Conservation (phyloP, 23 tunicate genomes). For the Trididemnum nubilum region DNA sequence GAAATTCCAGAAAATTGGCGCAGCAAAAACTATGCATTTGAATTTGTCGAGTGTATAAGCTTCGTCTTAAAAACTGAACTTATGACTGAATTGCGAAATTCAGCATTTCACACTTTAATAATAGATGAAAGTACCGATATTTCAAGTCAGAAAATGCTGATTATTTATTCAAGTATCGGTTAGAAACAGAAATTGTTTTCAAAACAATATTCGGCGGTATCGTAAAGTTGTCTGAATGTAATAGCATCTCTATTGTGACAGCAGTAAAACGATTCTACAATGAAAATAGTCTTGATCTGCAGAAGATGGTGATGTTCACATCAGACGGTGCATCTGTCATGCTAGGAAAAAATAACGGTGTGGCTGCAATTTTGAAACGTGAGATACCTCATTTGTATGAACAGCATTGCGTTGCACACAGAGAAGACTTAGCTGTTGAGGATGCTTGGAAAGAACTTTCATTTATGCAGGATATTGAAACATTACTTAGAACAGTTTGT, state of each 20-base stretch:
- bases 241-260: conserved; percentile 16
- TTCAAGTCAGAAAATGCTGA: conserved; percentile 2
- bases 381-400: too few species aligned
- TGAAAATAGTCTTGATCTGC: conserved; percentile 12
- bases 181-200: neutral
- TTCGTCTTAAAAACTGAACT: conserved; percentile 22
- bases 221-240: conserved; percentile 25
- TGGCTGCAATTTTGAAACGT: too few species aligned
- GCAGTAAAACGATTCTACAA: conserved; percentile 13
- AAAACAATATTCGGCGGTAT: conserved; percentile 29
- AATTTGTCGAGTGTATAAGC: conserved; percentile 23
- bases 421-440: too few species aligned
- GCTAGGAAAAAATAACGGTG: conserved; percentile 31
- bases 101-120: conserved; percentile 11
- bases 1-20: conserved; percentile 29
- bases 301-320: conserved; percentile 20
- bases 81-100: conserved; percentile 19
- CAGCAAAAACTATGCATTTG: conserved; percentile 31
- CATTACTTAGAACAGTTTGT: too few species aligned
- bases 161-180: conserved; percentile 7
- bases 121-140: conserved; percentile 17
- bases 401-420: too few species aligned
- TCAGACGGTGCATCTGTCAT: conserved; percentile 27
- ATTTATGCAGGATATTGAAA: too few species aligned
- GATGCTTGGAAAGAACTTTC: too few species aligned